Evolutionary conservation across 2,888 invertebrate species (phyloP).

Genomic region (Epirrhoe alternata): DNA sequence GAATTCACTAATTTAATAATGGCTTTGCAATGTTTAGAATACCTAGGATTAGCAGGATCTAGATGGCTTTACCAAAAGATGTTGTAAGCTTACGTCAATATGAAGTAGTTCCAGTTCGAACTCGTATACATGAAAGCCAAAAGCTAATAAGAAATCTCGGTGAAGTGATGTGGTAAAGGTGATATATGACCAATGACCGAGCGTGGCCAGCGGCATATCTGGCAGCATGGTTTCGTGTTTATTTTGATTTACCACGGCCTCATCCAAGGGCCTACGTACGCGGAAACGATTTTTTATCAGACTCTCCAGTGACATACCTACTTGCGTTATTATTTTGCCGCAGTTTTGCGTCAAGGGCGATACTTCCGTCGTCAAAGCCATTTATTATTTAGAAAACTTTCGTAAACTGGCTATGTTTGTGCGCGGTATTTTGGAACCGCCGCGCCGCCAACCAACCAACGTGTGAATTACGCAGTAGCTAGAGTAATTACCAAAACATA

Average conservation of each 20-base stretch:
- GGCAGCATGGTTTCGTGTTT: constrained; percentile 57
- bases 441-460: constrained; percentile 46
- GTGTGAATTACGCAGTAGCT: constrained; percentile 66
- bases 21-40: constrained; percentile 45
- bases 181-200: constrained; percentile 42
- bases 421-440: constrained; percentile 71
- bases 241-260: constrained; percentile 60
- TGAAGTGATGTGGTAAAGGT: constrained; percentile 39
- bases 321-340: constrained; percentile 58
- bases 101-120: constrained; percentile 41
- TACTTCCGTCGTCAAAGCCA: constrained; percentile 67
- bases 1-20: constrained; percentile 46
- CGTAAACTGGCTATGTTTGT: constrained; percentile 61
- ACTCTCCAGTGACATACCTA: constrained; percentile 63
- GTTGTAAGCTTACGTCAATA: constrained; percentile 54
- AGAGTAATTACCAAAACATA: constrained; percentile 59
- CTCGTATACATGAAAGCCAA: constrained; percentile 48
- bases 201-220: constrained; percentile 44
- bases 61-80: constrained; percentile 49
- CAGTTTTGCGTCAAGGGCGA: constrained; percentile 64
- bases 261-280: constrained; percentile 53
- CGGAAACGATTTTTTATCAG: constrained; percentile 62
- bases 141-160: constrained; percentile 47
- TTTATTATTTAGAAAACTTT: constrained; percentile 76
- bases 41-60: constrained; percentile 54